Conservation (phyloP, 2,113 vertebrate species). For the Cyprinodon tularosa region DNA sequence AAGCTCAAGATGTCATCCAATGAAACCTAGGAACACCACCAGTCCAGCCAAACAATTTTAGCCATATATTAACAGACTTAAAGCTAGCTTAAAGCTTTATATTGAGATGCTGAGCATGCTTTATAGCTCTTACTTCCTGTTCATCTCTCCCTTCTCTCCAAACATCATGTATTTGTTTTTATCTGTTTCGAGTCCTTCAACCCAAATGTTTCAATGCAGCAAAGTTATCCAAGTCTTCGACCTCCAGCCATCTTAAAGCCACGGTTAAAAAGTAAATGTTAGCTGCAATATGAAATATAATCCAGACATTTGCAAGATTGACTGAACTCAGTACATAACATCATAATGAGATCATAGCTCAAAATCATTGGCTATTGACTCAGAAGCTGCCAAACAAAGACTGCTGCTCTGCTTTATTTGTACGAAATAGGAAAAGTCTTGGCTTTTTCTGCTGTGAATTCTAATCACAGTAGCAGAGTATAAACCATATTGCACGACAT, state of each 20-base stretch:
- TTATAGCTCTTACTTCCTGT: too few relatives aligned
- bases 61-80: too few relatives aligned
- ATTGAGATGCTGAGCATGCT: too few relatives aligned
- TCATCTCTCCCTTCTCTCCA: background rate
- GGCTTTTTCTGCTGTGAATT: constrained; percentile 26
- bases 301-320: constrained; percentile 5
- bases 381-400: background rate
- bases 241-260: background rate
- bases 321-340: background rate
- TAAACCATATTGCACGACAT: constrained; percentile 46
- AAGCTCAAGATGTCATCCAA: too few relatives aligned
- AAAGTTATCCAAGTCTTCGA: background rate
- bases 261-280: background rate
- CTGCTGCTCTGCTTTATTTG: constrained; percentile 1
- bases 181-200: background rate
- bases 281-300: background rate
- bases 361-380: background rate
- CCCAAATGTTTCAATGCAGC: background rate
- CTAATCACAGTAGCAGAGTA: constrained; percentile 23
- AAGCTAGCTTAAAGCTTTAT: too few relatives aligned
- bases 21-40: too few relatives aligned
- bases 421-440: background rate
- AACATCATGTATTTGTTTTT: background rate
- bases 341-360: background rate
- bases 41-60: too few relatives aligned